A percentile compares a stretch with the other conserved stretches of the same genome.
Evolutionary conservation across 2,113 vertebrate genomes (phyloP).

Genomic region (Empidonax alnorum): DNA sequence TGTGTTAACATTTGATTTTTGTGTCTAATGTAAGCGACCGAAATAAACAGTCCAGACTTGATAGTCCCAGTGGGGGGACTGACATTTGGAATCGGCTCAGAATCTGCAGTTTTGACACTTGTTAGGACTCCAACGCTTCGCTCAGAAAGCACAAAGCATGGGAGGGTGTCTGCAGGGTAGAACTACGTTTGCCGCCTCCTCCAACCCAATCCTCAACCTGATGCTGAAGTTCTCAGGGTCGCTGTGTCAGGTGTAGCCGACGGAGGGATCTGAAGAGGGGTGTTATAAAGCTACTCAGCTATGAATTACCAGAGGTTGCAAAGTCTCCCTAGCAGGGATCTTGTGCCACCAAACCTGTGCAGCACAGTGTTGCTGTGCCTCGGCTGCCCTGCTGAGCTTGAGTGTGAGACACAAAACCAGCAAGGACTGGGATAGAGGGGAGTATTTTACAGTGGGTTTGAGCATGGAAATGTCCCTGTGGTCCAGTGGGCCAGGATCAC

Average conservation of each 20-base stretch:
- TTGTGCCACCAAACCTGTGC: not conserved
- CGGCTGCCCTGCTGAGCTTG: not conserved
- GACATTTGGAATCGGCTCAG: not conserved
- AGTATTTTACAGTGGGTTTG: not conserved
- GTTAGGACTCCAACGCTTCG: not conserved
- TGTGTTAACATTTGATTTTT: not conserved
- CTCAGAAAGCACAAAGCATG: not conserved
- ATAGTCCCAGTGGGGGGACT: not conserved
- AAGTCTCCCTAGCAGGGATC: not conserved
- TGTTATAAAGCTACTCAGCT: not conserved
- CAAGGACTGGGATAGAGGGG: not conserved
- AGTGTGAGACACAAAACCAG: not conserved
- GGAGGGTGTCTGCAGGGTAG: not conserved
- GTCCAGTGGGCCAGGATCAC: not conserved
- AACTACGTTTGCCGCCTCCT: rapidly evolving
- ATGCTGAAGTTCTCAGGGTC: not conserved
- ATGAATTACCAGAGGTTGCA: not conserved
- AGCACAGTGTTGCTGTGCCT: not conserved
- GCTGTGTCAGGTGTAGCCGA: rapidly evolving
- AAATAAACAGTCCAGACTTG: not conserved
- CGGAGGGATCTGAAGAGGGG: not conserved
- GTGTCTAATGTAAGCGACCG: not conserved
- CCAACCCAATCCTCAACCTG: not conserved
- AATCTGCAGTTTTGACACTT: not conserved
- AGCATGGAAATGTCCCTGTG: not conserved